Base-by-base conservation (phyloP, 2,888 invertebrate genomes). In the Subacronicta megacephala region DNA sequence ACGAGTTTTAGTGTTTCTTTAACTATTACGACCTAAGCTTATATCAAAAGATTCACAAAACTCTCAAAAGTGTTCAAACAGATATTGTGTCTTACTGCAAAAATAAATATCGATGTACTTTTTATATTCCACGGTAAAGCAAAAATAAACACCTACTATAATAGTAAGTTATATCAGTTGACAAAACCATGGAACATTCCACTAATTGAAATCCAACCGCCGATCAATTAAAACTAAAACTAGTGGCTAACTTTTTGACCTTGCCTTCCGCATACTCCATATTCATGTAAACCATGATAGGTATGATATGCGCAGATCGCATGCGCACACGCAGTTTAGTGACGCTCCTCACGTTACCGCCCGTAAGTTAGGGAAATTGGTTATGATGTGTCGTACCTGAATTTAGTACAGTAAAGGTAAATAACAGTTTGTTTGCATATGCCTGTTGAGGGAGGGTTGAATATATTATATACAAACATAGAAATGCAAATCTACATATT, bases 221-320 rank as follows among this genome's bases (percentile, higher is more conserved):
- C 10, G 13, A 72, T 75, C 23, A 59, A 52, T 65, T 65, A 68
- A 65, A 60, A 70, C 31, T 38, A 49, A 49, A 47, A 71, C 55
- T 46, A 43, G 58, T 61, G 42, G 51, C 61, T 55, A 56, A 61
- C 73, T 67, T 60, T 60, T 62, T 75, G 64, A 72, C 72, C 75
- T 23, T 20, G 17, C 26, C 75, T 73, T 73, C 75, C 75, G 73
- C 55, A 47, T 68, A 65, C 46, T 75, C 67, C 75, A 75, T 75
- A 75, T 75, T 75, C 73, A 75, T 75, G 69, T 58, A 46, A 54
- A 54, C 15, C 58, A 16, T 65, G 72, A 69, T 74, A n/a, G n/a
- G n/a, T n/a, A 74, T 74, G 74, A 75, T 77, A 77, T 73, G 76
- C 74, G 53, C 44, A 52, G 62, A 72, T 77, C 45, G 77, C 77